Conservation (phyloP, 1,140 invertebrate genomes). For the Drosophila saltans region DNA sequence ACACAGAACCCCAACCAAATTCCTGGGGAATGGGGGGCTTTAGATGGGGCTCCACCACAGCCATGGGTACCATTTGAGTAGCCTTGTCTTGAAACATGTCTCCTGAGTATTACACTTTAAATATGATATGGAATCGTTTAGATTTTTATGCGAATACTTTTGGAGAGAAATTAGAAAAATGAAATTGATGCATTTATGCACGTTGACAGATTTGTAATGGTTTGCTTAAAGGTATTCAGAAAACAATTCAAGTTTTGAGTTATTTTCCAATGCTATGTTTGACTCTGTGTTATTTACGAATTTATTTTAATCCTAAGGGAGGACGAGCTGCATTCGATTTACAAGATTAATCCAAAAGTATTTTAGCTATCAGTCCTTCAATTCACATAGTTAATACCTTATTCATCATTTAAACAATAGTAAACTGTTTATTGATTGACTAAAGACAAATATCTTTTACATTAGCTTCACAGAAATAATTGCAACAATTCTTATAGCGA, state of each 20-base stretch:
- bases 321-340: too few relatives aligned
- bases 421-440: not conserved
- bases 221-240: not conserved
- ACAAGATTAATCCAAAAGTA: too few relatives aligned
- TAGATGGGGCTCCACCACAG: not conserved
- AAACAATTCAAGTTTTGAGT: not conserved
- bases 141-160: not conserved
- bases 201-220: not conserved
- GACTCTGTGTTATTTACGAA: too few relatives aligned
- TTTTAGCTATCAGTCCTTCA: too few relatives aligned
- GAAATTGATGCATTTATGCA: not conserved
- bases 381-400: too few relatives aligned
- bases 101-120: not conserved
- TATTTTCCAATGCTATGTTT: too few relatives aligned
- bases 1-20: constrained; percentile 10
- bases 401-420: not conserved
- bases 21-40: not conserved
- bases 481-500: constrained; percentile 29
- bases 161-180: not conserved
- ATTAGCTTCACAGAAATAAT: constrained; percentile 22
- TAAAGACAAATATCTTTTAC: constrained; percentile 35
- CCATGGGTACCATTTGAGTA: constrained; percentile 19
- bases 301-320: too few relatives aligned
- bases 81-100: constrained; percentile 17
- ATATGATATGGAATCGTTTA: not conserved